Conservation (phyloP, 2,113 vertebrate genomes). For the Lagopus leucura region DNA sequence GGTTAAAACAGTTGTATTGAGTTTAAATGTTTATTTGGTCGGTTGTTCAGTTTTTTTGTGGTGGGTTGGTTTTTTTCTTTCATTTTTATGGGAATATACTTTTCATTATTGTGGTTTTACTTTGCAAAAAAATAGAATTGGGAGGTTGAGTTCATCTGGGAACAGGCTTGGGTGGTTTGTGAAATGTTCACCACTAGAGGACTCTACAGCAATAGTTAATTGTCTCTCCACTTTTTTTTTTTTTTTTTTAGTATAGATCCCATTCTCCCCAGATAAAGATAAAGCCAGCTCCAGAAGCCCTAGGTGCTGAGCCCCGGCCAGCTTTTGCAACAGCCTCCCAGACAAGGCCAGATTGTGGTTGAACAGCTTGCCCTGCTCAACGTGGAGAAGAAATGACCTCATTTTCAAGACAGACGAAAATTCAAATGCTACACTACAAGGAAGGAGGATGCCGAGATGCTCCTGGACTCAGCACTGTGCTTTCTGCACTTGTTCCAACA, state of each 20-base stretch:
- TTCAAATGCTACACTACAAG: background rate
- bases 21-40: background rate
- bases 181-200: slow-evolving; percentile 61
- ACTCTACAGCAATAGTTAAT: slow-evolving; percentile 54
- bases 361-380: background rate
- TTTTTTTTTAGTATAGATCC: too few relatives aligned
- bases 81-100: background rate
- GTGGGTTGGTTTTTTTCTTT: background rate
- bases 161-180: background rate
- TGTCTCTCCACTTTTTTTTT: background rate
- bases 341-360: background rate
- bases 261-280: background rate
- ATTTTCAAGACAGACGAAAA: background rate
- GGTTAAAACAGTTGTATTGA: background rate
- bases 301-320: background rate
- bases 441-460: background rate
- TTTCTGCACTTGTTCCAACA: background rate
- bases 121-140: background rate
- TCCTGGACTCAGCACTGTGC: background rate
- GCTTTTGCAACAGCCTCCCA: background rate
- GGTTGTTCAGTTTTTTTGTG: too few relatives aligned
- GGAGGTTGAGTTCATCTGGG: background rate
- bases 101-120: background rate
- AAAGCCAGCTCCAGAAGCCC: background rate
- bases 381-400: background rate